Evolutionary conservation across 2,888 invertebrate species (phyloP).

Genomic region (Callosobruchus maculatus): DNA sequence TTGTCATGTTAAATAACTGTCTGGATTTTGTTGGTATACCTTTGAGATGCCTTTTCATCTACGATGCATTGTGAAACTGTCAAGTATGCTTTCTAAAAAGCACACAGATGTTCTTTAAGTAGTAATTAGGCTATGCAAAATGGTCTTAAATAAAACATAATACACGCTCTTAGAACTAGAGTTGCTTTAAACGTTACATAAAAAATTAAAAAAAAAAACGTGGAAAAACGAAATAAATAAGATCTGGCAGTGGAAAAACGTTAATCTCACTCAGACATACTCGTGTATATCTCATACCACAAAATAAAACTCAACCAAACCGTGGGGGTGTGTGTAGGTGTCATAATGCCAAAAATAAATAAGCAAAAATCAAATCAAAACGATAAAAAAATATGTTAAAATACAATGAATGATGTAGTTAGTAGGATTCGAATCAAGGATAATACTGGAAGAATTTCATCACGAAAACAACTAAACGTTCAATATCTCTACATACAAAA

Average conservation of each 20-base stretch:
- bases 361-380: slow-evolving; percentile 27
- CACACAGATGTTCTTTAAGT: background rate
- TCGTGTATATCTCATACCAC: slow-evolving; percentile 16
- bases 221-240: slow-evolving; percentile 3
- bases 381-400: slow-evolving; percentile 18
- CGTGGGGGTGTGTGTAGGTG: slow-evolving; percentile 33
- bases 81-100: too few species aligned
- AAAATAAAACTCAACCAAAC: slow-evolving; percentile 50
- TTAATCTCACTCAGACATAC: background rate
- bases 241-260: slow-evolving; percentile 16
- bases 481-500: too few species aligned
- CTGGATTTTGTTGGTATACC: background rate
- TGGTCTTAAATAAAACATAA: background rate
- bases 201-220: slow-evolving; percentile 6
- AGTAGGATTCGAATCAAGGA: slow-evolving; percentile 11
- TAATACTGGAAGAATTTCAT: background rate
- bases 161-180: background rate
- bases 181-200: background rate
- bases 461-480: background rate
- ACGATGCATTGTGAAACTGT: too few species aligned
- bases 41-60: too few species aligned
- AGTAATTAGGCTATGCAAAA: background rate
- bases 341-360: slow-evolving; percentile 40
- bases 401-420: slow-evolving; percentile 3
- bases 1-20: background rate